Base-by-base conservation (phyloP, 2,888 invertebrate genomes). In the Beris morrisii region DNA sequence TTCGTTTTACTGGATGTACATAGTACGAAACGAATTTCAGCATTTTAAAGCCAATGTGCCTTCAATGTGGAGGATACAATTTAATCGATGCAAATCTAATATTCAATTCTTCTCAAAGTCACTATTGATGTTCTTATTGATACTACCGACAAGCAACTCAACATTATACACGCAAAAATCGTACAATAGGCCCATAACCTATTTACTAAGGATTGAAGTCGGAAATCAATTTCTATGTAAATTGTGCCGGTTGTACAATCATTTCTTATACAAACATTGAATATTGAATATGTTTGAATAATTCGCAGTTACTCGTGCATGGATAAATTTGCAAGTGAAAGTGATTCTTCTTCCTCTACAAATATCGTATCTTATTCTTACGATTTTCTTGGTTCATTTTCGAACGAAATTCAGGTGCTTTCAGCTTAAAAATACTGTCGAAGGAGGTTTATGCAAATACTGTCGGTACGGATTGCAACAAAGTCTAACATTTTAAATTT, bases 141-240 rank as follows among this genome's bases (percentile, higher is more conserved):
- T 22, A 22, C 22, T 22, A 22, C 22, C 22, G 22, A 22, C 22
- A 22, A 22, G 22, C 3, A 22, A 22, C 22, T 22, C 22, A 22
- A 22, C 22, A 22, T 22, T 22, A 22, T 22, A 22, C 2, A 22
- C 22, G 22, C 22, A 3, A 22, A 22, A 22, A 22, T 22, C 22
- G 22, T 3, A 7, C 38, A 38, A 38, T 38, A 38, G 46, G 15
- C 13, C n/a, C 58, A 46, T 46, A 48, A 48, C 48, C 58, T 48
- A 59, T 15, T 46, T 59, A 30, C 30, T 48, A 48, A 12, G 58
- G 4, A 59, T 59, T 59, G 46, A 59, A 46, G 31, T 59, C 61
- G 52, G 43, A 61, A 61, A 61, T 52, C 61, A 61, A 61, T 61
- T 61, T 61, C 61, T 38, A 61, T 61, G 32, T 61, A 61, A 52